These are phyloP conservation scores for Porphyrio hochstetteri DNA, from an alignment of 2,113 vertebrate genomes.

Conservation along the genomic window DNA sequence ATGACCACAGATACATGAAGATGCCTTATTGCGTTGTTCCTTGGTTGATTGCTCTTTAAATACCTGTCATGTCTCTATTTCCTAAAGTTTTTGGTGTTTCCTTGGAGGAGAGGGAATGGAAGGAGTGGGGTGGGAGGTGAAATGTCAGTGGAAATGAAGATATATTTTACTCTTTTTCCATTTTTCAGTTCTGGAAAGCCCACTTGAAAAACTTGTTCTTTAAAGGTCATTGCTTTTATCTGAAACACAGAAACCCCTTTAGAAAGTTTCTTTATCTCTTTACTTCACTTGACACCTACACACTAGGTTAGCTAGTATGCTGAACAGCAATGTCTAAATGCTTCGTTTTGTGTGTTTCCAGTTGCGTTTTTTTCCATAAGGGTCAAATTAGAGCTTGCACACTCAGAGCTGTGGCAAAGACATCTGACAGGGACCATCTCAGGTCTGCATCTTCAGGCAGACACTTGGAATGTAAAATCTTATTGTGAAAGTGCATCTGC, in stretches of 20 bases:
- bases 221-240: slow-evolving; percentile 71
- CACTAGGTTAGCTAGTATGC: slow-evolving; percentile 41
- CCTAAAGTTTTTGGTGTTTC: not conserved
- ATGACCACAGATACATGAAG: not conserved
- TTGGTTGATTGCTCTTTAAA: not conserved
- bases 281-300: slow-evolving; percentile 62
- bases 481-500: not conserved
- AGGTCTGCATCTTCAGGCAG: slow-evolving; percentile 10
- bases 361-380: slow-evolving; percentile 40
- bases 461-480: slow-evolving; percentile 3
- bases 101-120: not conserved
- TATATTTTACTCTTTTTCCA: not conserved
- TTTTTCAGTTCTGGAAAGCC: slow-evolving; percentile 13
- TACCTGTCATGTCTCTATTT: not conserved
- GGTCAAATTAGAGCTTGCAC: slow-evolving; percentile 26
- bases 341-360: slow-evolving; percentile 61
- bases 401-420: not conserved
- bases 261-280: slow-evolving; percentile 64
- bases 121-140: not conserved
- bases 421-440: not conserved
- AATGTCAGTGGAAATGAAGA: not conserved
- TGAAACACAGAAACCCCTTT: slow-evolving; percentile 51
- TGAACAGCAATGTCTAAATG: slow-evolving; percentile 39
- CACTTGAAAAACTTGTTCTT: slow-evolving; percentile 64
- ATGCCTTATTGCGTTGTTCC: not conserved